These are phyloP conservation scores for Phacellophora camtschatica DNA, from an alignment of 30 jellyfish, hydroid and myxozoan genomes.

Conservation along the genomic window DNA sequence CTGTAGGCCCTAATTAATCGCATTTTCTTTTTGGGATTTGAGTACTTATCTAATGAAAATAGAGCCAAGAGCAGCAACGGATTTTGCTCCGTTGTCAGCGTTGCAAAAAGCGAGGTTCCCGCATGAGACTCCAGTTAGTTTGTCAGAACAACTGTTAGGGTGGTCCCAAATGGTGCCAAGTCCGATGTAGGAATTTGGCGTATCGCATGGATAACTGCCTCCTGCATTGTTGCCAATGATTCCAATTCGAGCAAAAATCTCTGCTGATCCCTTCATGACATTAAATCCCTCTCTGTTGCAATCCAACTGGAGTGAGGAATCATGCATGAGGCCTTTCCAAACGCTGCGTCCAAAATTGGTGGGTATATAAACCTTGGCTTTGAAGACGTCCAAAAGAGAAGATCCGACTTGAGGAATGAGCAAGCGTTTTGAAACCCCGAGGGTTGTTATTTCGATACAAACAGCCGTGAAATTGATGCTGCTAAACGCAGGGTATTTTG, in stretches of 20 bases:
- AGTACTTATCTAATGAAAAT: not conserved
- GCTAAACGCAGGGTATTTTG: not conserved
- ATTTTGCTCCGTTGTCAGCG: not conserved
- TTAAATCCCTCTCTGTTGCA: not conserved
- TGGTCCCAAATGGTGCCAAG: not conserved
- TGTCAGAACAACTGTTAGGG: not conserved
- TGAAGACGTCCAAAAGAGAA: not conserved
- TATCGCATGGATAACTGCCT: not conserved
- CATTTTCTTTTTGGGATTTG: too few species aligned
- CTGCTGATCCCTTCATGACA: not conserved
- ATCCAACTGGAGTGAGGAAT: not conserved
- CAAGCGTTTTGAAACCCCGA: not conserved
- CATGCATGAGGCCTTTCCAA: not conserved
- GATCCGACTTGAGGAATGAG: not conserved
- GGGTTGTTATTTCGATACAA: not conserved
- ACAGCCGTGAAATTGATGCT: not conserved
- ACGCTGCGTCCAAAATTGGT: not conserved
- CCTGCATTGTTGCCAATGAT: not conserved
- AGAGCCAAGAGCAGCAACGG: not conserved
- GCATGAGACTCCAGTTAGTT: not conserved
- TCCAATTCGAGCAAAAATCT: not conserved
- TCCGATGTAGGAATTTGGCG: not conserved
- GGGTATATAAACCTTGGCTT: not conserved
- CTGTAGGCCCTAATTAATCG: too few species aligned
- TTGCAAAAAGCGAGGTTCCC: not conserved